These are phyloP conservation scores for Hydropsyche betteni DNA, from an alignment of 2,888 invertebrate genomes.

Conservation along the genomic window DNA sequence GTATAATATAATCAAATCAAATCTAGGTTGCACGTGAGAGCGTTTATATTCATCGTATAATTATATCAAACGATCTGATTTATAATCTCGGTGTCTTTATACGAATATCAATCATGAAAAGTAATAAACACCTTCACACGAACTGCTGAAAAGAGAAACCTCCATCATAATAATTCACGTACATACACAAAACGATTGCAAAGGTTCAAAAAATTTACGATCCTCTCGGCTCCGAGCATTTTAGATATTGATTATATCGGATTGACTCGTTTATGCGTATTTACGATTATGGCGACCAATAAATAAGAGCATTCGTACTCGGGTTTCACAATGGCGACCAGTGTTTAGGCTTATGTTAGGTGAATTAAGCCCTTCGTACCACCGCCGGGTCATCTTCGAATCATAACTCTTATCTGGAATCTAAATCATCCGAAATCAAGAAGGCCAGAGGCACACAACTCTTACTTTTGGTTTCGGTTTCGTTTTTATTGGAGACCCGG, in stretches of 20 bases:
- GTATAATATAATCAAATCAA: no score
- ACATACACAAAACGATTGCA: no score
- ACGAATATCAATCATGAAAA: no score
- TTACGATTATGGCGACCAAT: slow-evolving; percentile 21
- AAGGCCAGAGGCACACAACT: no score
- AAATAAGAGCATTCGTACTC: slow-evolving; percentile 26
- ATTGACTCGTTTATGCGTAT: slow-evolving; percentile 32
- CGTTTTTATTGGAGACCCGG: no score
- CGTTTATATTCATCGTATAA: no score
- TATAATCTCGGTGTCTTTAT: no score
- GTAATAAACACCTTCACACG: no score
- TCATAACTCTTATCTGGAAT: slow-evolving; percentile 22
- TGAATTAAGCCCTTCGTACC: slow-evolving; percentile 15
- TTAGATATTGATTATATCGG: neutral
- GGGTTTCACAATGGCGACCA: slow-evolving; percentile 11
- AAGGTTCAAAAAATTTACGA: neutral
- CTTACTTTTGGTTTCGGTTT: no score
- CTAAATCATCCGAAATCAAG: neutral
- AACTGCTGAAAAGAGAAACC: no score
- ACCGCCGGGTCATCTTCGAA: slow-evolving; percentile 4
- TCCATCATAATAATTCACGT: neutral
- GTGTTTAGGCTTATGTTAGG: neutral
- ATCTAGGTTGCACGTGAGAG: no score
- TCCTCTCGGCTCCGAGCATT: neutral
- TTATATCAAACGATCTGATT: no score